Base-by-base conservation (phyloP, 2,113 vertebrate species). In the Trogon surrucura region DNA sequence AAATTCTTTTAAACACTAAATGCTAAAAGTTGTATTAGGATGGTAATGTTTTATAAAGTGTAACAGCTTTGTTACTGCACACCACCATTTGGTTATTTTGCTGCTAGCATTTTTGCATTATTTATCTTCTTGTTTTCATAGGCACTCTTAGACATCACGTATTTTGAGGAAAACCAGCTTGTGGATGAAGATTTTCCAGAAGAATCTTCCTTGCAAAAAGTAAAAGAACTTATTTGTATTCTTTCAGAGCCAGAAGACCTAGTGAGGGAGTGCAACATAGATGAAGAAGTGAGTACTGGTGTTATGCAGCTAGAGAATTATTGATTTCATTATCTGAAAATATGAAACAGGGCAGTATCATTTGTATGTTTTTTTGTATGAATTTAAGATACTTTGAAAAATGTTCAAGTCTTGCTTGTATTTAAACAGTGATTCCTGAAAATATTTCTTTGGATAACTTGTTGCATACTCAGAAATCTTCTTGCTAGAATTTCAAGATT, bases 151-250 rank as follows among this genome's bases (percentile, higher is more conserved):
- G 99, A 99, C 92, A 98, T 99, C 92, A 99, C 99, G 0, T 99
- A 99, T 97, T 99, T 98, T 98, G 99, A 99, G 93, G 99, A 99
- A 96, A 99, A 99, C 87, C 98, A 98, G 82, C 98, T 99, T 91
- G 99, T 99, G 87, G 99, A 99, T 97, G 98, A 99, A 97, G 99
- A 99, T 97, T 99, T 99, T 93, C 98, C 98, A 19, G 99, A 99
- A 93, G 98, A 99, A 65, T 98, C 97, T 88, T 99, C 99, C 56
- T 97, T 98, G 44, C 98, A 98, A 89, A 99, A 99, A 98, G 99
- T 99, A 85, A 98, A 98, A 97, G 98, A 99, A 85, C 97, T 99
- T 80, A 98, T 98, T 81, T 97, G 94, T 96, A 97, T 99, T 91
- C 98, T 99, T 96, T 99, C 99, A 26, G 99, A 99, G 95, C 99